Evolutionary conservation across 2,797 vertebrate genomes (phyloP).

Genomic region (Acropternis orthonyx): DNA sequence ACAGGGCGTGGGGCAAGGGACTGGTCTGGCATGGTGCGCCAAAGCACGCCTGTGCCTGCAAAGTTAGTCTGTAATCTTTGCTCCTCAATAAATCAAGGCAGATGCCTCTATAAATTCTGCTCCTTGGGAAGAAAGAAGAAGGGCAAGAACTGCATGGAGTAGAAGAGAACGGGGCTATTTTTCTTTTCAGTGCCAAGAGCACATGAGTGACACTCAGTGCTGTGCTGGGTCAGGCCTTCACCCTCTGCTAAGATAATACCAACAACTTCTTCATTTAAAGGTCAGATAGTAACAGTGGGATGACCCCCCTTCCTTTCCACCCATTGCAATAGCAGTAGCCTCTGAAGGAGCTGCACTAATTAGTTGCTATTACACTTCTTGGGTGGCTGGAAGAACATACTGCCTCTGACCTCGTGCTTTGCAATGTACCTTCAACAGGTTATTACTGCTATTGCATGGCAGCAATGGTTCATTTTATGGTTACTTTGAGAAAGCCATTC

Average conservation of each 20-base stretch:
- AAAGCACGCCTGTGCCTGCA: background rate
- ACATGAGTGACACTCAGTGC: background rate
- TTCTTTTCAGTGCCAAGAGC: slow-evolving; percentile 1
- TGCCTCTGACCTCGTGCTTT: slow-evolving; percentile 61
- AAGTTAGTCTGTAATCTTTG: background rate
- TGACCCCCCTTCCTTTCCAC: background rate
- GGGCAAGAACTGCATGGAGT: background rate
- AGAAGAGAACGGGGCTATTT: background rate
- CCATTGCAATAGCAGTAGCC: background rate
- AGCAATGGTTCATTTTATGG: slow-evolving; percentile 50
- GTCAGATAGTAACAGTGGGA: background rate
- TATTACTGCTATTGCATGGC: slow-evolving; percentile 41
- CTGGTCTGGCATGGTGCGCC: background rate
- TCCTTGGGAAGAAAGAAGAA: background rate
- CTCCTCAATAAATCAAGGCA: background rate
- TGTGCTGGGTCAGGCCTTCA: slow-evolving; percentile 49
- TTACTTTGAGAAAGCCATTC: slow-evolving; percentile 48
- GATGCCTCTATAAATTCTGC: background rate
- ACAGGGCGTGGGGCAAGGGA: too few relatives aligned
- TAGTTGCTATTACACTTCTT: slow-evolving; percentile 42
- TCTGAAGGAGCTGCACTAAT: slow-evolving; percentile 45
- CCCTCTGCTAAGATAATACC: slow-evolving; percentile 24
- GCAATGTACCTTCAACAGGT: slow-evolving; percentile 49
- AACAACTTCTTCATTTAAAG: slow-evolving; percentile 23
- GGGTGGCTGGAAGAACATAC: slow-evolving; percentile 36